phyloP scores from a whole-genome alignment of 2,113 vertebrate genomes.

The Trematomus loennbergii region DNA sequence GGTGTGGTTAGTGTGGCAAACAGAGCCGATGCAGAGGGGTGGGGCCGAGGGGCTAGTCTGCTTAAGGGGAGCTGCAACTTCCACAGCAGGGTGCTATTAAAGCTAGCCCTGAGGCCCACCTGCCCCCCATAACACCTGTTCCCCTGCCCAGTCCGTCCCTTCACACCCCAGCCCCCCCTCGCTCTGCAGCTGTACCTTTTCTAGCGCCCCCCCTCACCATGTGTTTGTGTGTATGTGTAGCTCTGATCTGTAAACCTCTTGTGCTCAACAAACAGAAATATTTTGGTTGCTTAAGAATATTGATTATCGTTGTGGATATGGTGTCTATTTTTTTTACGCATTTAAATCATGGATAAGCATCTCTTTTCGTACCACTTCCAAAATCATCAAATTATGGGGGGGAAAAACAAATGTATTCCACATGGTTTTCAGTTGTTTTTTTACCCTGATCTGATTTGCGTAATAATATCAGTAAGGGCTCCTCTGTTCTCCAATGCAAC shows the following conservation, averaged over 20 bases:
- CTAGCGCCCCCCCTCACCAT: slow-evolving; percentile 8
- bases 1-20: slow-evolving; percentile 36
- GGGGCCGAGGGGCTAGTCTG: slow-evolving; percentile 81
- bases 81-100: slow-evolving; percentile 88
- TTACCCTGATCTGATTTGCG: slow-evolving; percentile 46
- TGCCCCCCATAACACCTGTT: slow-evolving; percentile 37
- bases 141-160: slow-evolving; percentile 31
- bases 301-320: slow-evolving; percentile 80
- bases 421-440: background rate
- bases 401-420: slow-evolving; percentile 12
- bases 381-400: slow-evolving; percentile 44
- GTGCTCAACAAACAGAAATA: slow-evolving; percentile 76
- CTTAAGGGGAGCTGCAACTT: slow-evolving; percentile 87
- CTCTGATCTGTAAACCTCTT: slow-evolving; percentile 78
- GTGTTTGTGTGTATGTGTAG: slow-evolving; percentile 60
- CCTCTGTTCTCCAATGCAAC: slow-evolving; percentile 54
- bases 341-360: slow-evolving; percentile 61
- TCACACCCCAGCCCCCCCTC: background rate
- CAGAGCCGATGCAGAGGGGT: slow-evolving; percentile 44
- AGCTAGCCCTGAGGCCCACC: slow-evolving; percentile 74
- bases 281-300: slow-evolving; percentile 78
- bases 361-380: slow-evolving; percentile 67
- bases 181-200: slow-evolving; percentile 4
- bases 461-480: slow-evolving; percentile 61
- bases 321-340: slow-evolving; percentile 75